These are phyloP conservation scores for Megatriorchis doriae DNA, from an alignment of 2,113 vertebrate genomes.

Conservation along the genomic window DNA sequence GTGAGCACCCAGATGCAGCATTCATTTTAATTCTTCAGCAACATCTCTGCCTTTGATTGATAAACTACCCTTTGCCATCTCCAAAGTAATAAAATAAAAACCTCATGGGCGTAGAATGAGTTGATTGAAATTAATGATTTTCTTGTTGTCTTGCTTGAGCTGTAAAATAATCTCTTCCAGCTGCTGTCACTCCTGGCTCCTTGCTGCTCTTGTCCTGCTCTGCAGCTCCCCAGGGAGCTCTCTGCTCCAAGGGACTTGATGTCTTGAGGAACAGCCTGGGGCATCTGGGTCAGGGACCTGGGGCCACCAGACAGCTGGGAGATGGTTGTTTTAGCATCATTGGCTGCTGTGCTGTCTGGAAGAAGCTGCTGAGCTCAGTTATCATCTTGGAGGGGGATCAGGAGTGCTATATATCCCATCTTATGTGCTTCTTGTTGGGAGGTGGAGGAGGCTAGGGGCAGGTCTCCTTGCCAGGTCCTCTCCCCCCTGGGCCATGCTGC, in stretches of 20 bases:
- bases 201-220: background rate
- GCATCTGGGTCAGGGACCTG: background rate
- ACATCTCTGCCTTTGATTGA: background rate
- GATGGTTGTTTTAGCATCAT: background rate
- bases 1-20: background rate
- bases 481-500: accelerated
- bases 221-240: background rate
- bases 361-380: background rate
- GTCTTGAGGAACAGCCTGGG: background rate
- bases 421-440: background rate
- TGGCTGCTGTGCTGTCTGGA: background rate
- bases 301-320: background rate
- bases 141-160: background rate
- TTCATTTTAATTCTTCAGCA: conserved; percentile 8
- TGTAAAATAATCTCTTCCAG: background rate
- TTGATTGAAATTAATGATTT: conserved; percentile 12
- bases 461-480: background rate
- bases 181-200: background rate
- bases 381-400: background rate
- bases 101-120: background rate
- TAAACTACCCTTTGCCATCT: conserved; percentile 31
- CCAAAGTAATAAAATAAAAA: conserved; percentile 27
- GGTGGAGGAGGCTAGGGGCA: background rate
- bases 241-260: background rate
- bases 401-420: background rate